These are phyloP conservation scores for Lagenorhynchus albirostris DNA, from an alignment of 2,113 vertebrate genomes.

Conservation along the genomic window DNA sequence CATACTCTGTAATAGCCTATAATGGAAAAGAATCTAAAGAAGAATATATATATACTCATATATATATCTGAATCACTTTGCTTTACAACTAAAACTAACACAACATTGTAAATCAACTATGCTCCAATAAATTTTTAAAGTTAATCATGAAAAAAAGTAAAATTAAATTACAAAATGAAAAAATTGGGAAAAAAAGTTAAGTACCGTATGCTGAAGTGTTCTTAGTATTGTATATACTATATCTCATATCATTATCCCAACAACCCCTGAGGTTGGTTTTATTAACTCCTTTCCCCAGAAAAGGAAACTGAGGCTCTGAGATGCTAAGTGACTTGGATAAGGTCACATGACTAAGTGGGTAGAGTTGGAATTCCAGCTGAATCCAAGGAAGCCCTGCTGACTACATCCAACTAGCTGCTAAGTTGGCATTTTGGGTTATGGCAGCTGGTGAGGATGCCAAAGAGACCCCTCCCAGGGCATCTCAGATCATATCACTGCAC, in stretches of 20 bases:
- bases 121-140: neutral
- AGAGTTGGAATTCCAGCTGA: neutral
- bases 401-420: neutral
- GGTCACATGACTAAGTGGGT: neutral
- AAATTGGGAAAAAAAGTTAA: neutral
- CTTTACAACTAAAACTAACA: neutral
- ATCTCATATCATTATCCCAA: neutral
- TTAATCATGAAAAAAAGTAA: neutral
- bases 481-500: fast-evolving
- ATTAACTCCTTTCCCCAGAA: neutral
- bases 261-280: neutral
- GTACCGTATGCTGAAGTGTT: neutral
- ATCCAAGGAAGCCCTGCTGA: neutral
- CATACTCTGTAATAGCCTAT: neutral
- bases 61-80: neutral
- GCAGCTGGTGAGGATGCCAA: neutral
- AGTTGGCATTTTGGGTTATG: neutral
- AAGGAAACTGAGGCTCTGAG: neutral
- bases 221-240: neutral
- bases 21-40: neutral
- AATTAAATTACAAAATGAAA: neutral
- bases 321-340: neutral
- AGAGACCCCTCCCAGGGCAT: neutral
- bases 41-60: neutral
- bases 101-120: neutral